Evolutionary conservation across 2,888 invertebrate genomes (phyloP).

Genomic region (Carcina quercana): DNA sequence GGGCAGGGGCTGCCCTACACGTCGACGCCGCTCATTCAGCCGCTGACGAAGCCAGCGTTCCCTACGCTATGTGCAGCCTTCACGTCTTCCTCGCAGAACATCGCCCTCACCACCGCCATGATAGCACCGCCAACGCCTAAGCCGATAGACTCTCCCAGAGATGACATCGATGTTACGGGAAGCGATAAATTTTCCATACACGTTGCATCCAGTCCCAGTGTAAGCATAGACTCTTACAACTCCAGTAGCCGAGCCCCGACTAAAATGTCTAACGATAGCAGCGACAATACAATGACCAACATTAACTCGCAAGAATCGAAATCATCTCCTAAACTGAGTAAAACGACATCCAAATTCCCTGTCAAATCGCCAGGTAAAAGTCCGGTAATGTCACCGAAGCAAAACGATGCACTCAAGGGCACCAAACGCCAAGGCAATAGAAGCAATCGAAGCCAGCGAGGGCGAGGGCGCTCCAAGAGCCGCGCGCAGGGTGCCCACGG

Average conservation of each 20-base stretch:
- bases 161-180: constrained; percentile 53
- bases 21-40: constrained; percentile 65
- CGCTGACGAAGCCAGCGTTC: constrained; percentile 63
- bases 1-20: constrained; percentile 75
- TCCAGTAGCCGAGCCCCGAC: constrained; percentile 37
- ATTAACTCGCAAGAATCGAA: constrained; percentile 45
- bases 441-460: constrained; percentile 59
- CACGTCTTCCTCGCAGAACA: constrained; percentile 87
- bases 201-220: constrained; percentile 48
- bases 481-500: constrained; percentile 40
- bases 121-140: constrained; percentile 79
- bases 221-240: constrained; percentile 53
- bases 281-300: constrained; percentile 26
- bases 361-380: constrained; percentile 81
- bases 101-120: constrained; percentile 87
- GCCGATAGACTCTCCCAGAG: constrained; percentile 54
- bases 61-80: constrained; percentile 83
- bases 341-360: constrained; percentile 76
- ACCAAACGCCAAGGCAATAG: constrained; percentile 49
- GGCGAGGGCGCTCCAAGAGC: constrained; percentile 67
- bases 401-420: constrained; percentile 60
- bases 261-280: constrained; percentile 54
- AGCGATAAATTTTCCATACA: constrained; percentile 54
- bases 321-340: constrained; percentile 57
- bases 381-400: constrained; percentile 80